Base-by-base conservation (phyloP, 2,113 vertebrate genomes). In the Phaethornis superciliosus region DNA sequence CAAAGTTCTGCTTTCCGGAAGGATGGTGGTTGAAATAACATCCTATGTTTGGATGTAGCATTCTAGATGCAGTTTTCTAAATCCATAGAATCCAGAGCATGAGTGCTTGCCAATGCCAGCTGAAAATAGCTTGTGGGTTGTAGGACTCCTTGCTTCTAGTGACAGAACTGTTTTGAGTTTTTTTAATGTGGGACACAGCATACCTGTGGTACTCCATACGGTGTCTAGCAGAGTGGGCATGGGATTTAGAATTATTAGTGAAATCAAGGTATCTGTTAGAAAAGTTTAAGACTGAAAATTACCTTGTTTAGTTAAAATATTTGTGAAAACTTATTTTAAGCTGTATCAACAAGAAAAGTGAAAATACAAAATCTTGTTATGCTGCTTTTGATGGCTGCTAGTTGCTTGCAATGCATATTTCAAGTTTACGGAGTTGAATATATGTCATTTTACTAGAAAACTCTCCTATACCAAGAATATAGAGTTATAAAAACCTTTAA, bases 101-200 rank as follows among this genome's bases (percentile, higher is more conserved):
- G 3, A 3, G 18, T 37, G 42, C n/a, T 49, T 58, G 62, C 47
- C 37, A 6, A n/a, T 6, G 30, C 6, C 40, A 9, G 56, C 51
- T n/a, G 62, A 12, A 79, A 35, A 19, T 22, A 5, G 11, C 37
- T 58, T 4, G 44, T 0, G 0, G 10, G 51, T 22, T 5, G 3
- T 11, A 9, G 82, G 40, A 27, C 22, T 7, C 0, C 30, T 62
- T 58, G 84, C 2, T 44, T 30, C 30, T 26, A 12, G 27, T 26
- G 47, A 58, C 67, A 79, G 42, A 33, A 28, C 67, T 46, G 46
- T 8, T 65, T 27, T 5, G 10, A n/a, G n/a, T n/a, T n/a, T 51
- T 76, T 68, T 16, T 49, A 12, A 1, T 1, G 40, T 9, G 26
- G 21, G 59, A 3, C 21, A 1, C 2, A 9, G 46, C 14, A 15